Evolutionary conservation across 2,797 vertebrate genomes (phyloP).

Genomic region (Crenichthys baileyi): DNA sequence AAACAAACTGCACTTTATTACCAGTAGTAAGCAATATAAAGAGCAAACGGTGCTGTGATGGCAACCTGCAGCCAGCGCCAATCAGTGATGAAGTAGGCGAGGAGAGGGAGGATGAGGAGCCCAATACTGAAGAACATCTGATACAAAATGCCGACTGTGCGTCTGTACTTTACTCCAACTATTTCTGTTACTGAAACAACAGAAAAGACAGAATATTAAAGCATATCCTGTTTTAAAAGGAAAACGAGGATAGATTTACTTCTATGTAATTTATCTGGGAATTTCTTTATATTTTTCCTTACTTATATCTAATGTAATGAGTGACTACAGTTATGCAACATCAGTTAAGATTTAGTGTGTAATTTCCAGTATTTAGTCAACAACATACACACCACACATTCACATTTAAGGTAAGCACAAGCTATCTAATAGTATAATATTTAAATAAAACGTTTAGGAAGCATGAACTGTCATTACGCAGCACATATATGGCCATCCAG

Average conservation of each 20-base stretch:
- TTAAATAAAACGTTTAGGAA: neutral
- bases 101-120: conserved; percentile 90
- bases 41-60: conserved; percentile 88
- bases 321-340: neutral
- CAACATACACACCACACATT: neutral
- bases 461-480: conserved; percentile 81
- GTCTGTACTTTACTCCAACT: conserved; percentile 90
- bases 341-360: neutral
- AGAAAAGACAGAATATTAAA: neutral
- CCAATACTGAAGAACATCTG: conserved; percentile 95
- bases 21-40: conserved; percentile 94
- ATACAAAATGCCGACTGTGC: conserved; percentile 89
- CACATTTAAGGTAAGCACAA: neutral
- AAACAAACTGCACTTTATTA: conserved; percentile 56
- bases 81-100: conserved; percentile 88
- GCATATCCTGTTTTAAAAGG: neutral
- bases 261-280: neutral
- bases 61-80: conserved; percentile 94
- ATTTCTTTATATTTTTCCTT: too few relatives aligned
- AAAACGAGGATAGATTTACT: neutral
- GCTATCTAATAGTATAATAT: neutral
- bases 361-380: neutral
- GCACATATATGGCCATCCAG: conserved; percentile 89
- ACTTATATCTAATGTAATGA: neutral
- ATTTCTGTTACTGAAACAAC: conserved; percentile 89